Conservation (phyloP, 2,113 vertebrate genomes). For the Benitochromis conjunctus region DNA sequence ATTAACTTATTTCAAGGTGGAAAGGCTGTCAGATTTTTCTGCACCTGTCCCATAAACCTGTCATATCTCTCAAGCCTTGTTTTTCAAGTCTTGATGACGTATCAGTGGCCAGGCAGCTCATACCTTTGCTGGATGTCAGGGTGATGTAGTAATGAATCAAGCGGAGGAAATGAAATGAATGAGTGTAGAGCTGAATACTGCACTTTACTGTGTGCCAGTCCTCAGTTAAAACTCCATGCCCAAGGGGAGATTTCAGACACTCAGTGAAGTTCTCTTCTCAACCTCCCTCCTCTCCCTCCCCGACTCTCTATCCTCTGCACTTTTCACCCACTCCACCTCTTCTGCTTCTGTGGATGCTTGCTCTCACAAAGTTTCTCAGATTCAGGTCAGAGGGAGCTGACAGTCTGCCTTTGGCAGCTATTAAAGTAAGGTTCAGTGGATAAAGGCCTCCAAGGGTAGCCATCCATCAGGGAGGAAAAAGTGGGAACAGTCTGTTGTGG, state of each 20-base stretch:
- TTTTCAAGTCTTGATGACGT: constrained; percentile 24
- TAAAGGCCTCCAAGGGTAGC: constrained; percentile 51
- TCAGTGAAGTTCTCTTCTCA: constrained; percentile 31
- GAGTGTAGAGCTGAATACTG: constrained; percentile 12
- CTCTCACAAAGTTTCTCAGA: constrained; percentile 41
- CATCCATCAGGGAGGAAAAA: constrained; percentile 50
- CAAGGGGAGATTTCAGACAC: constrained; percentile 43
- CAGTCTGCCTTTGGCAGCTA: constrained; percentile 61
- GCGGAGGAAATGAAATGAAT: constrained; percentile 19
- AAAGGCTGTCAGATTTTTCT: not conserved
- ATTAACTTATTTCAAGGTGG: constrained; percentile 23
- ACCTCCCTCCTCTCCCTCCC: not conserved
- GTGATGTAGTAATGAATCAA: constrained; percentile 46
- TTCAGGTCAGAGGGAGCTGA: constrained; percentile 62
- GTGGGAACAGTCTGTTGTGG: constrained; percentile 22
- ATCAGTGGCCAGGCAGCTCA: constrained; percentile 17
- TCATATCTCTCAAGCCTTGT: constrained; percentile 1
- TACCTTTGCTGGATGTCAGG: constrained; percentile 34
- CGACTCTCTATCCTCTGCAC: constrained; percentile 1
- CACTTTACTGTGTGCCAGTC: constrained; percentile 30
- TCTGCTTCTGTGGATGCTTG: constrained; percentile 16
- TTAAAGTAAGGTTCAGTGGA: constrained; percentile 62
- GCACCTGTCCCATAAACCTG: constrained; percentile 16
- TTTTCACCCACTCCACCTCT: constrained; percentile 19
- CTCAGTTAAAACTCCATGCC: constrained; percentile 35